Conservation (phyloP, 2,113 vertebrate genomes). For the Thunnus maccoyii region DNA sequence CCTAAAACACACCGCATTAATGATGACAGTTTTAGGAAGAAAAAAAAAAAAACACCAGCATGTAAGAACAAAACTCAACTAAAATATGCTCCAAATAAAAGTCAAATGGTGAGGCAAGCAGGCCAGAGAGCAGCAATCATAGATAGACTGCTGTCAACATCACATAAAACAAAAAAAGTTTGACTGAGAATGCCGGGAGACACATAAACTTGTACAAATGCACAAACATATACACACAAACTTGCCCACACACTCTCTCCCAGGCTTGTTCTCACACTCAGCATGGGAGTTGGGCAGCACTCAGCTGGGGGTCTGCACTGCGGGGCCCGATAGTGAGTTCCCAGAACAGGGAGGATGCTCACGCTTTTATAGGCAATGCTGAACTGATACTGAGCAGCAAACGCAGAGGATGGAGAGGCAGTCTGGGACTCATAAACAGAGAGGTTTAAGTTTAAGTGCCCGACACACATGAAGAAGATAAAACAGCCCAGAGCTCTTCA, state of each 20-base stretch:
- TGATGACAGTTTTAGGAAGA: constrained; percentile 9
- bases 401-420: constrained; percentile 71
- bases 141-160: background rate
- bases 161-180: background rate
- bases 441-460: constrained; percentile 82
- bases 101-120: constrained; percentile 4
- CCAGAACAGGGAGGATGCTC: constrained; percentile 45
- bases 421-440: constrained; percentile 81
- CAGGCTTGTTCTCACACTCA: constrained; percentile 41
- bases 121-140: constrained; percentile 13
- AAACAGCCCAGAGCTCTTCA: constrained; percentile 79
- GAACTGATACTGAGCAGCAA: constrained; percentile 66
- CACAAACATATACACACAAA: background rate
- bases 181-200: background rate
- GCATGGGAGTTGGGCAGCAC: constrained; percentile 44
- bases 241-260: background rate
- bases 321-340: constrained; percentile 42
- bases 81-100: constrained; percentile 10
- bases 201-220: constrained; percentile 4
- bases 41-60: constrained; percentile 10
- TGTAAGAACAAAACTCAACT: background rate
- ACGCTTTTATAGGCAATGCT: constrained; percentile 67
- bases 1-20: constrained; percentile 3
- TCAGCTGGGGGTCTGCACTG: constrained; percentile 51
- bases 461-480: constrained; percentile 76